These are phyloP conservation scores for Trichogramma pretiosum DNA, from an alignment of 1,140 invertebrate genomes.

Conservation along the genomic window DNA sequence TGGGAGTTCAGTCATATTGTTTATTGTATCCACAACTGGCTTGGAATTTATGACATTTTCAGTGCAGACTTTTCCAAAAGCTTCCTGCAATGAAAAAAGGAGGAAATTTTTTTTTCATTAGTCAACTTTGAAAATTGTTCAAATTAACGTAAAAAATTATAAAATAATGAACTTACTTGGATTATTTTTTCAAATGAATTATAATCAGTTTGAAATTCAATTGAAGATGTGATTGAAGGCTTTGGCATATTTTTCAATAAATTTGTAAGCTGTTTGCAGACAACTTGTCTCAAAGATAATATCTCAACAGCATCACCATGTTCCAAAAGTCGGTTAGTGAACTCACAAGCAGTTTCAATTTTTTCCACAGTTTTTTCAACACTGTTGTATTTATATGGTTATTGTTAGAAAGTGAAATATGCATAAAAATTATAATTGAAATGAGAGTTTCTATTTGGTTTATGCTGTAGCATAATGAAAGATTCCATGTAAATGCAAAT, in stretches of 20 bases:
- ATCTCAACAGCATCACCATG: constrained; percentile 77
- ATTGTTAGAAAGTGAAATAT: too few relatives aligned
- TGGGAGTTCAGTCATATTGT: constrained; percentile 23
- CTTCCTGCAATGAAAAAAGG: too few relatives aligned
- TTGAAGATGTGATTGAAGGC: constrained; percentile 63
- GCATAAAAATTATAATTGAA: too few relatives aligned
- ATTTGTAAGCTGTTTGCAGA: constrained; percentile 63
- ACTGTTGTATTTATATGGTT: too few relatives aligned
- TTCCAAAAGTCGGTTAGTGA: constrained; percentile 67
- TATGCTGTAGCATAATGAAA: too few relatives aligned
- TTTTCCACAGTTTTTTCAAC: constrained; percentile 71
- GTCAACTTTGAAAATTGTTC: too few relatives aligned
- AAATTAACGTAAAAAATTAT: too few relatives aligned
- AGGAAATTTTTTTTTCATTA: too few relatives aligned
- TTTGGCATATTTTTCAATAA: constrained; percentile 73
- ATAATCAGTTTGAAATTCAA: constrained; percentile 76
- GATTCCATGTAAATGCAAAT: background rate
- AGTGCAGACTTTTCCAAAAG: constrained; percentile 63
- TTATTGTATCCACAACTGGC: constrained; percentile 1
- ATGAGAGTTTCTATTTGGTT: too few relatives aligned
- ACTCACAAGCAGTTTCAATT: constrained; percentile 77
- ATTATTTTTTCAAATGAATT: constrained; percentile 64
- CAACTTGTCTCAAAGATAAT: constrained; percentile 67
- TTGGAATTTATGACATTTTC: constrained; percentile 41
- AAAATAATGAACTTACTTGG: constrained; percentile 39